Evolutionary conservation across 2,113 vertebrate species (phyloP).

Genomic region (Engraulis encrasicolus): DNA sequence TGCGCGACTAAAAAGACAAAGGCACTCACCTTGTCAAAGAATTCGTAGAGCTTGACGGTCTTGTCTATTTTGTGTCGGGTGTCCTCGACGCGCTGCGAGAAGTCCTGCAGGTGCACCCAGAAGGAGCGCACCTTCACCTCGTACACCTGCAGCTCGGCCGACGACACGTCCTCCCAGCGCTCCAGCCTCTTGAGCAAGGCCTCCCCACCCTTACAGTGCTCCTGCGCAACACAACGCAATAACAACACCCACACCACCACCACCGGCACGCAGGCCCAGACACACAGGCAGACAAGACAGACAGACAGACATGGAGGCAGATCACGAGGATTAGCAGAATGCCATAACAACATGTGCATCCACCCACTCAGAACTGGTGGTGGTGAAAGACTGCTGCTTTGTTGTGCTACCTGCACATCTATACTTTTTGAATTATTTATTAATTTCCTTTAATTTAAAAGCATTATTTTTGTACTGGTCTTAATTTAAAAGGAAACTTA

Average conservation of each 20-base stretch:
- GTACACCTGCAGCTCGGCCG: slow-evolving; percentile 67
- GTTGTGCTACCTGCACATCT: too few relatives aligned
- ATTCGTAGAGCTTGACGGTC: slow-evolving; percentile 74
- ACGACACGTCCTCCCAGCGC: slow-evolving; percentile 71
- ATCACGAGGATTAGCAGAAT: too few relatives aligned
- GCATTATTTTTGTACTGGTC: too few relatives aligned
- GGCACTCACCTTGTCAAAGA: slow-evolving; percentile 78
- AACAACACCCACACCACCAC: too few relatives aligned
- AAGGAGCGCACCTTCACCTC: slow-evolving; percentile 67
- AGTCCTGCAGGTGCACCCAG: slow-evolving; percentile 69
- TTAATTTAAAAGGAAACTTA: too few relatives aligned
- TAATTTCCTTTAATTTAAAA: too few relatives aligned
- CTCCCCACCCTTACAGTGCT: slow-evolving; percentile 75
- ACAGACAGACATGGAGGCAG: too few relatives aligned
- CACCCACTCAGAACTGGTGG: too few relatives aligned
- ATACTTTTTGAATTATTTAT: too few relatives aligned
- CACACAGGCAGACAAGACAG: too few relatives aligned
- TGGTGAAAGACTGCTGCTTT: too few relatives aligned
- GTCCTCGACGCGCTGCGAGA: slow-evolving; percentile 74
- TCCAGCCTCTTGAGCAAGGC: slow-evolving; percentile 74
- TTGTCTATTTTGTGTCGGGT: slow-evolving; percentile 69
- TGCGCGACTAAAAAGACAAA: background rate
- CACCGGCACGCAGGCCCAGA: background rate
- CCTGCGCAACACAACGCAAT: slow-evolving; percentile 66
- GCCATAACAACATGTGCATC: too few relatives aligned